Evolutionary conservation across 1,140 invertebrate genomes (phyloP), one percentile per base, ranked within the genome.

Genomic region (Aphidius gifuensis): DNA sequence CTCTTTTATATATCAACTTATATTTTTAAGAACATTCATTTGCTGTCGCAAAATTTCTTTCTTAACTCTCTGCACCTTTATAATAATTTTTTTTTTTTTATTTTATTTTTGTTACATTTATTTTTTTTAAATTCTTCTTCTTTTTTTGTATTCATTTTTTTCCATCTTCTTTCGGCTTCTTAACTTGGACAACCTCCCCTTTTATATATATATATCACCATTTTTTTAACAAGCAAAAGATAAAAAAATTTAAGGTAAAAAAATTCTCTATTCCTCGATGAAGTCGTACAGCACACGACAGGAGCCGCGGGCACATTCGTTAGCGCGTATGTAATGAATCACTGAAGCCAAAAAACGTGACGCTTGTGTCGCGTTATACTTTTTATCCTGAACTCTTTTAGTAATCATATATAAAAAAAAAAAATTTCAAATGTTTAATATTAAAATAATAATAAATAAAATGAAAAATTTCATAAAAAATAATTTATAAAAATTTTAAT

Each of bases 291-390:
- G 46, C 56, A 42, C 42, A 47, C 54, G 61, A 40, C 54, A 45
- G 44, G 45, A 56, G 47, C 61, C 48, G 39, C 32, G 32, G 61
- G 47, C 43, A 46, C 58, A 71, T 72, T 74, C 71, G 67, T 74
- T 71, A 73, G 66, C 64, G 57, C 46, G 48, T 59, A 71, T 55
- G 43, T 72, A 74, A 74, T 68, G 70, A 71, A 71, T 69, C 68
- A 66, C 66, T 60, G 32, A 40, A 53, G 45, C 48, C 59, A 46
- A 60, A 55, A 43, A 60, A 60, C 55, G 45, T 50, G 53, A 39
- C 60, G 69, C 61, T 65, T 60, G 50, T 51, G 64, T 67, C 65
- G 68, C 61, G 55, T 6, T 11, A 9, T 11, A n/a, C 42, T 42
- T n/a, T 42, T 6, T 57, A 11, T 11, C 9, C 38, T 38, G 8